Evolutionary conservation across 2,797 vertebrate species (phyloP), one percentile per base, ranked within the genome.

Genomic region (Argya squamiceps): DNA sequence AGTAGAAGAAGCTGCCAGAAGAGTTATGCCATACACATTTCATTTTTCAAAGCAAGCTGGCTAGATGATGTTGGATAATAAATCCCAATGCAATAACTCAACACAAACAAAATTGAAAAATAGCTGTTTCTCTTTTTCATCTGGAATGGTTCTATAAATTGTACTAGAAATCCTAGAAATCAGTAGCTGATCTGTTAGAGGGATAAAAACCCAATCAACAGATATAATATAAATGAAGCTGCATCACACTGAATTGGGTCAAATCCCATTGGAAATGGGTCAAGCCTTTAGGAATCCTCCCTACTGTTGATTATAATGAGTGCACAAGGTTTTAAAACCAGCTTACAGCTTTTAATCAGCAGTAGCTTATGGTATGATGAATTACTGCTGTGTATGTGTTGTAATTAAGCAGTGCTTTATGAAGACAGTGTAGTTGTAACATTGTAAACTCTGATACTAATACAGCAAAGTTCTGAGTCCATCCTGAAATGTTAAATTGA

Each of bases 271-370:
- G 59, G 79, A 96, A 96, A 63, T 96, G 92, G 93, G 95, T 96
- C 89, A 96, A 69, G 77, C 91, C 74, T 93, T 86, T 89, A 88
- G 79, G 90, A 97, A 93, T 91, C 68, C 63, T 92, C 80, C 39
- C 55, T 91, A 74, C 85, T 91, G 88, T 88, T 97, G 87, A 95
- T 94, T 97, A 91, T 92, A 96, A 93, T 95, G 92, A 96, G n/a
- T 58, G 60, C 20, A 18, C 92, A 83, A 92, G 86, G 84, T 95
- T 97, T 97, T 97, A 94, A 96, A 96, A 89, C 63, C 96, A 92
- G 88, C 81, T 97, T 95, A 96, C 75, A 76, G 83, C 64, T 92
- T 96, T 96, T 97, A 97, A 96, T 97, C 95, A 86, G 84, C 73
- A 84, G 17, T 91, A 93, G 94, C 63, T 92, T 86, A 85, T 91